Base-by-base conservation (phyloP, 2,797 vertebrate species). In the Lepus townsendii region DNA sequence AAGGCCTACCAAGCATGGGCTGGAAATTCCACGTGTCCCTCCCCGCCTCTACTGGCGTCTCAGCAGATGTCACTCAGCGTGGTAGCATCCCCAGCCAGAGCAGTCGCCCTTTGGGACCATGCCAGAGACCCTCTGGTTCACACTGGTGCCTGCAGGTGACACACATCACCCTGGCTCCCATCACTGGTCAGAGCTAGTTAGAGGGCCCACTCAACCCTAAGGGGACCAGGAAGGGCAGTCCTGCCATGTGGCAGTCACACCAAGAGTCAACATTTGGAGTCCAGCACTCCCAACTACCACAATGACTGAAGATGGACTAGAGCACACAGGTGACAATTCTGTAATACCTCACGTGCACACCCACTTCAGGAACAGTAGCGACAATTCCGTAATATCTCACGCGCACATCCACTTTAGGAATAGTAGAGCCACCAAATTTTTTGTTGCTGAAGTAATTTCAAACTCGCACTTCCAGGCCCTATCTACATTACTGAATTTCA, bases 351-450 rank as follows among this genome's bases (percentile, higher is more conserved):
- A 35, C 35, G 0, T 1, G 35, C 35, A 35, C 35, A 35, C 35
- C 35, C 35, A 35, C 35, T 35, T 35, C 35, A 35, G 35, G 35
- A 35, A 35, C 52, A 12, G 52, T 17, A 52, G 35, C 3, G 3
- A 35, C 14, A 54, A 6, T 26, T 38, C 0, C 19, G 4, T 9
- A 38, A 24, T 2, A 7, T 4, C 26, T 24, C 72, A 32, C 0
- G n/a, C 30, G 3, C 1, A 9, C 4, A 2, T 0, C 68, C 0
- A 0, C 22, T 69, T 27, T 0, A 20, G 78, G 0, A 52, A 7
- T 0, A 27, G 65, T 0, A 60, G 57, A 10, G 27, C 0, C 4
- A 0, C 54, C 66, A 20, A 27, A 66, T 7, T 1, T 2, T 65
- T 60, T 42, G 47, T 7, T 27, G 52, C 91, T 30, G 54, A 86